These are phyloP conservation scores for Notothenia coriiceps DNA, from an alignment of 2,113 vertebrate species.

Conservation along the genomic window DNA sequence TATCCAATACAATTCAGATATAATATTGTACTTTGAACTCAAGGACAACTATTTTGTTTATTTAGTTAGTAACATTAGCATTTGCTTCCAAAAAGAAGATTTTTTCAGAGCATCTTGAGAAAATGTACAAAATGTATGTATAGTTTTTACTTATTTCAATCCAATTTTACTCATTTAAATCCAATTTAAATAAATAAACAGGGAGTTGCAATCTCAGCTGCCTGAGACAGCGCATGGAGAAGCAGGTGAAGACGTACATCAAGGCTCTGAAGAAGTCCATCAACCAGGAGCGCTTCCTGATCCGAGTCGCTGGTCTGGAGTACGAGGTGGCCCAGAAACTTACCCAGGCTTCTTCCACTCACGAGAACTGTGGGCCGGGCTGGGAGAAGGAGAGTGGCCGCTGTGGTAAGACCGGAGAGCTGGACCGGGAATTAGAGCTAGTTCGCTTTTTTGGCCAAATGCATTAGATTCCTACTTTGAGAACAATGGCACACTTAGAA, in stretches of 20 bases:
- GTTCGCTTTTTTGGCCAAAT: not conserved
- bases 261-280: slow-evolving; percentile 98
- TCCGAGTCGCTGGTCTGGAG: slow-evolving; percentile 93
- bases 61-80: too few species aligned
- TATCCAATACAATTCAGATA: too few species aligned
- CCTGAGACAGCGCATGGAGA: slow-evolving; percentile 93
- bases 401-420: slow-evolving; percentile 91
- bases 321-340: slow-evolving; percentile 96
- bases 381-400: slow-evolving; percentile 89
- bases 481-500: not conserved
- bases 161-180: not conserved
- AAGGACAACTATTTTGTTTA: too few species aligned
- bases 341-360: slow-evolving; percentile 67
- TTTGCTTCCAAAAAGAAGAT: too few species aligned
- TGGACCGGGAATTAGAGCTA: not conserved
- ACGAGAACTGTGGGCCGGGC: slow-evolving; percentile 85
- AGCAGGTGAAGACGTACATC: slow-evolving; percentile 93
- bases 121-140: too few species aligned
- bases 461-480: not conserved
- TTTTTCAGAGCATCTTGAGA: too few species aligned
- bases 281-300: slow-evolving; percentile 97
- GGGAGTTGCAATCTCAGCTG: slow-evolving; percentile 93
- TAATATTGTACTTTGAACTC: too few species aligned
- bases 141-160: not conserved
- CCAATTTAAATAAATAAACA: slow-evolving; percentile 52